These are phyloP conservation scores for Poecile montanus DNA, from an alignment of 2,797 vertebrate species.

Conservation along the genomic window DNA sequence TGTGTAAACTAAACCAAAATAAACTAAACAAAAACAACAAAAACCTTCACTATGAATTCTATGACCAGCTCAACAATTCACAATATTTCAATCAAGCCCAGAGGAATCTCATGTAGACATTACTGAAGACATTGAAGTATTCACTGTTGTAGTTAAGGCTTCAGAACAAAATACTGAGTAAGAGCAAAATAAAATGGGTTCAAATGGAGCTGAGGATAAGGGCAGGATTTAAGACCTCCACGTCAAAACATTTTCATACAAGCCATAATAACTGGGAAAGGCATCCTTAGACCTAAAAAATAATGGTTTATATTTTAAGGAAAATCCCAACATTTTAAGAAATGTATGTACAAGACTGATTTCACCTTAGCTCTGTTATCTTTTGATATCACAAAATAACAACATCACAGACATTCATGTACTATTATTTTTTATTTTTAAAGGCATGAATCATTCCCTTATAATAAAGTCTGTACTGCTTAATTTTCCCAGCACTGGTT, in stretches of 20 bases:
- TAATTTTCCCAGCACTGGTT: neutral
- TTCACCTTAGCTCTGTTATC: neutral
- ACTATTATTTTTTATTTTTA: neutral
- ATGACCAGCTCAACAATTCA: neutral
- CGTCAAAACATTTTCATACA: neutral
- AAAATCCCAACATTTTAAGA: neutral
- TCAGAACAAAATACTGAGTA: neutral
- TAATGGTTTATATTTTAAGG: neutral
- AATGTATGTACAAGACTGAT: rapidly evolving
- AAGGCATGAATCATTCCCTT: neutral
- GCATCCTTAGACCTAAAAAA: neutral
- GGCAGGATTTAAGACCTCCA: neutral
- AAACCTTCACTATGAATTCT: neutral
- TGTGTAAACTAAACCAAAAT: neutral
- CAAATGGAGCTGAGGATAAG: neutral
- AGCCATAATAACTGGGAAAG: neutral
- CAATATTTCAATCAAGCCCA: neutral
- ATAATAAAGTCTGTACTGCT: neutral
- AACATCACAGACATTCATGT: neutral
- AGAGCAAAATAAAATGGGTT: neutral
- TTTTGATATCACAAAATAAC: neutral
- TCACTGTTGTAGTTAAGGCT: neutral
- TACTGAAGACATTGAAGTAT: neutral
- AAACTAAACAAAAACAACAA: neutral
- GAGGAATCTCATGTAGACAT: neutral